Conservation (phyloP, 30 jellyfish, hydroid and myxozoan species). For the Aurelia sp. region DNA sequence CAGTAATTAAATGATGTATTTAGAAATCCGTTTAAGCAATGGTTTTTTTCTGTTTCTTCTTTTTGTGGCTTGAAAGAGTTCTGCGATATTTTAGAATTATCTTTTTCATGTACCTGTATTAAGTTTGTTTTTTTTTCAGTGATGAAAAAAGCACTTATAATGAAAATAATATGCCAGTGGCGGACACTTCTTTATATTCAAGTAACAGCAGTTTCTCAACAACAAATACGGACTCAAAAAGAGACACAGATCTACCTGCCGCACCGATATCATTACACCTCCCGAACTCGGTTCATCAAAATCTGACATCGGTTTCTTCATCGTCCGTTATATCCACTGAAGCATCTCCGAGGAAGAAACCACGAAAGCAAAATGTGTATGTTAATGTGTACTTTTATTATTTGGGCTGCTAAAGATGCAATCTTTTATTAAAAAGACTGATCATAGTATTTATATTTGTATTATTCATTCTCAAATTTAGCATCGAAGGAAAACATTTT, state of each 20-base stretch:
- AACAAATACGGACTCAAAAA: constrained; percentile 42
- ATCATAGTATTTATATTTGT: too few relatives aligned
- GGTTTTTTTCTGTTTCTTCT: too few relatives aligned
- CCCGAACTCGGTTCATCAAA: constrained; percentile 15
- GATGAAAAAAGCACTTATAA: constrained; percentile 59
- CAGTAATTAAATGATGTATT: too few relatives aligned
- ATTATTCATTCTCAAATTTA: too few relatives aligned
- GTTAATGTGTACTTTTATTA: background rate
- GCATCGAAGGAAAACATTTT: too few relatives aligned
- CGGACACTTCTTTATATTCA: constrained; percentile 22
- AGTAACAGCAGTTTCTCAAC: constrained; percentile 24
- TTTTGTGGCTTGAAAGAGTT: too few relatives aligned
- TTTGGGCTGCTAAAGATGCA: too few relatives aligned
- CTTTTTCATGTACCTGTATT: too few relatives aligned
- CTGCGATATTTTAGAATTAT: too few relatives aligned
- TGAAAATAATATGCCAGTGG: constrained; percentile 23
- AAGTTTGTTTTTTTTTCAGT: constrained; percentile 12
- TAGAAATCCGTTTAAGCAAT: too few relatives aligned
- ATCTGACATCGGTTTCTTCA: background rate
- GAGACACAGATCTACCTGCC: constrained; percentile 43
- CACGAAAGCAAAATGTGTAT: constrained; percentile 96
- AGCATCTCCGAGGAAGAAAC: constrained; percentile 98
- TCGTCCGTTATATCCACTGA: constrained; percentile 56
- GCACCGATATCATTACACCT: constrained; percentile 7
- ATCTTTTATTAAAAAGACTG: too few relatives aligned